Conservation (phyloP, 2,797 vertebrate genomes). For the Sarcophilus harrisii region DNA sequence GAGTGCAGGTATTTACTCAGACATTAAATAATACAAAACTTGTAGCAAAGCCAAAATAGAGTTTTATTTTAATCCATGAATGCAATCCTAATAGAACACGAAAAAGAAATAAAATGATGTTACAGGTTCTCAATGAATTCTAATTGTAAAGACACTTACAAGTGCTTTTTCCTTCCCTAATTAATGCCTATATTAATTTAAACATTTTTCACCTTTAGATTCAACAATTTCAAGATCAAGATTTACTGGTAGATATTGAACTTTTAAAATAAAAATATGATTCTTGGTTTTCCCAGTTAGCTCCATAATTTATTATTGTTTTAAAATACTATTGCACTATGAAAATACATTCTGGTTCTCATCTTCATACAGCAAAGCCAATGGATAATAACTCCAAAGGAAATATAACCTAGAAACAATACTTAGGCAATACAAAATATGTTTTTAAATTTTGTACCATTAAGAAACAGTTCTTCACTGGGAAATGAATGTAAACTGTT, state of each 20-base stretch:
- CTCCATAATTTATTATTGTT: slow-evolving; percentile 42
- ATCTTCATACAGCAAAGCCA: slow-evolving; percentile 48
- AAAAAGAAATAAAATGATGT: neutral
- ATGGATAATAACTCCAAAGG: slow-evolving; percentile 44
- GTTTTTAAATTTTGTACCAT: slow-evolving; percentile 51
- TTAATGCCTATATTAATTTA: neutral
- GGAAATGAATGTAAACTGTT: too few species aligned
- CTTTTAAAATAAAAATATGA: neutral
- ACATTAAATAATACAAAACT: too few species aligned
- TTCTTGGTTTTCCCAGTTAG: slow-evolving; percentile 59
- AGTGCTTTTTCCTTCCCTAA: neutral
- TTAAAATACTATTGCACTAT: slow-evolving; percentile 42
- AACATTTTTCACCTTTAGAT: slow-evolving; percentile 2
- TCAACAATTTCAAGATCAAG: slow-evolving; percentile 35
- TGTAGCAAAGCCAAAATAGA: neutral
- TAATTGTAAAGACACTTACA: neutral
- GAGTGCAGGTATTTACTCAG: too few species aligned
- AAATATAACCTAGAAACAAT: slow-evolving; percentile 65
- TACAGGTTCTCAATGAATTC: neutral
- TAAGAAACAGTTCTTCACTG: slow-evolving; percentile 57
- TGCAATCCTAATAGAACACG: neutral
- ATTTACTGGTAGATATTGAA: slow-evolving; percentile 46
- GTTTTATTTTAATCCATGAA: neutral
- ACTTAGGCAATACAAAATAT: slow-evolving; percentile 73
- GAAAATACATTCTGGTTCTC: neutral